Evolutionary conservation across 2,888 invertebrate species (phyloP), one percentile per base, ranked within the genome.

Genomic region (Brachyptera risi): DNA sequence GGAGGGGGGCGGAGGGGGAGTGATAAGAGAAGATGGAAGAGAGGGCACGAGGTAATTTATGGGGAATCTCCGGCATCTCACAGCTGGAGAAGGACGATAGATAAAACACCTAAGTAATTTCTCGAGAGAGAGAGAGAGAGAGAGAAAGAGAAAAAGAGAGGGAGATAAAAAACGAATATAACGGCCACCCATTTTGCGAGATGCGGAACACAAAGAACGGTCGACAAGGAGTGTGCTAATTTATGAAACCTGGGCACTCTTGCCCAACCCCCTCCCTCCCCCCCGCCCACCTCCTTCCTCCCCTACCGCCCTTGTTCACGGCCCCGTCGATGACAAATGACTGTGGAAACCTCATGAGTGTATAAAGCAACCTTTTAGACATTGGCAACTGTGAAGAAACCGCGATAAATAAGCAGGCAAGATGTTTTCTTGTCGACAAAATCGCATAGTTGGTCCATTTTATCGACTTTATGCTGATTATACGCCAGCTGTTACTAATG

Each of bases 401-500:
- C 44, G 4, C 44, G 44, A 44, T 44, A 11, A 44, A 21, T 44
- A 17, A 44, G 15, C 11, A 21, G n/a, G 3, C 21, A 11, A 21
- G 21, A 4, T 5, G 44, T 17, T 31, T 44, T 44, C 44, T 44
- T 44, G 44, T 44, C 19, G 40, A 9, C n/a, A 40, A 40, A 40
- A 7, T 9, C n/a, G 40, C n/a, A 13, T 38, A 58, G 3, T 42
- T 3, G 24, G 44, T 40, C 58, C 58, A 21, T 59, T 51, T 19
- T 50, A 51, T 27, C 31, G 50, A 51, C 50, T 24, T 27, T 19
- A 54, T 59, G 51, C 21, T 31, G 51, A 26, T 27, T 9, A 59
- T 9, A 59, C 26, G 40, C 15, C 59, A 51, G 44, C 44, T 58
- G 58, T 31, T 58, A 31, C 58, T 58, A 58, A 58, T 58, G 58